phyloP scores from a whole-genome alignment of 2,888 invertebrate genomes.

The Ceriagrion tenellum region DNA sequence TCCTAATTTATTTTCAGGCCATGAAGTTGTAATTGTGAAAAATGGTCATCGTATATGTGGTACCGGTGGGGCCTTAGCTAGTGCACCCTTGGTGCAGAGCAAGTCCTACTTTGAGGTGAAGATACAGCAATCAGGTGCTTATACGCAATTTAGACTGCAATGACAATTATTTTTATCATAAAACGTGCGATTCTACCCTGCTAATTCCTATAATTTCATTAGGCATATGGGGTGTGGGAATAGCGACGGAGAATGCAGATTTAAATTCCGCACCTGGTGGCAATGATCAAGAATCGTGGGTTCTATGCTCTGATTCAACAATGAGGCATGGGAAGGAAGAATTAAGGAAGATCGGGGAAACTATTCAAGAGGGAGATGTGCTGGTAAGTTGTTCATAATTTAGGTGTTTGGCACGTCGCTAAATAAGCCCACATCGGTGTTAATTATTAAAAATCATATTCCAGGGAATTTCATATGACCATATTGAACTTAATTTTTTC shows the following conservation, averaged over 20 bases:
- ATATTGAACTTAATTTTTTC: slow-evolving; percentile 96
- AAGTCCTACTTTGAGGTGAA: slow-evolving; percentile 99
- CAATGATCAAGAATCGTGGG: slow-evolving; percentile 94
- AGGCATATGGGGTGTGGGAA: slow-evolving; percentile 94
- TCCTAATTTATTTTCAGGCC: slow-evolving; percentile 82
- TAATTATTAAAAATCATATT: not conserved
- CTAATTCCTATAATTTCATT: slow-evolving; percentile 30
- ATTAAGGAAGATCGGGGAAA: slow-evolving; percentile 83
- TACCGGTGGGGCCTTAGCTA: slow-evolving; percentile 95
- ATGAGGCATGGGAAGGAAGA: slow-evolving; percentile 92
- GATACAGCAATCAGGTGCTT: slow-evolving; percentile 92
- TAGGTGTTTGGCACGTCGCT: too few species aligned
- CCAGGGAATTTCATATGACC: slow-evolving; percentile 95
- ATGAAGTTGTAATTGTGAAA: slow-evolving; percentile 97
- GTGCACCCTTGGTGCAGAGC: slow-evolving; percentile 96
- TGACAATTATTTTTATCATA: not conserved
- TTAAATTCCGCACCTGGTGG: slow-evolving; percentile 93
- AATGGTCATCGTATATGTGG: slow-evolving; percentile 96
- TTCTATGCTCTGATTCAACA: slow-evolving; percentile 93
- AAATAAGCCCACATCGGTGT: not conserved
- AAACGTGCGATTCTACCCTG: not conserved
- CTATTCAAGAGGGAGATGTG: slow-evolving; percentile 95
- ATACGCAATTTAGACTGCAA: not conserved
- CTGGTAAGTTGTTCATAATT: slow-evolving; percentile 80
- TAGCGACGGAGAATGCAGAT: slow-evolving; percentile 93